Conservation (phyloP, 2,113 vertebrate genomes). For the Passer montanus region DNA sequence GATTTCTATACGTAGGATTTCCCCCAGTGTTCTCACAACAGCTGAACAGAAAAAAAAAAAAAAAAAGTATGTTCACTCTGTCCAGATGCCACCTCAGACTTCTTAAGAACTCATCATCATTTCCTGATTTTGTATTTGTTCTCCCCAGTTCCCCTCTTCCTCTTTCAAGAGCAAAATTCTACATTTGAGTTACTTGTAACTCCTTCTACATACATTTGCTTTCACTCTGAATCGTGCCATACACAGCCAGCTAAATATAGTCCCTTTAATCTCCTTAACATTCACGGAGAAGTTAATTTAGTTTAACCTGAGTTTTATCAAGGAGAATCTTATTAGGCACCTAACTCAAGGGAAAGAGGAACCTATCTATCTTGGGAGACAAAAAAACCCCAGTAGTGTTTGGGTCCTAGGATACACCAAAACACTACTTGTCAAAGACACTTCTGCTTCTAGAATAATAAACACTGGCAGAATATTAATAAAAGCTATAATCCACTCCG, state of each 20-base stretch:
- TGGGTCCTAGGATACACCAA: background rate
- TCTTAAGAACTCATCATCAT: background rate
- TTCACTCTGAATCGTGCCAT: background rate
- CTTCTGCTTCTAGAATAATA: background rate
- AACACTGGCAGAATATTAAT: background rate
- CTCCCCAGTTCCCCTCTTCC: background rate
- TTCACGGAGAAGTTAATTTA: slow-evolving; percentile 29
- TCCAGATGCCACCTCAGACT: background rate
- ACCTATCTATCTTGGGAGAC: background rate
- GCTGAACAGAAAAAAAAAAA: background rate
- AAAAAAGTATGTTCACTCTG: background rate
- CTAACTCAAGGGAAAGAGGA: background rate
- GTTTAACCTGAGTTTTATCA: slow-evolving; percentile 51
- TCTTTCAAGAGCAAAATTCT: background rate
- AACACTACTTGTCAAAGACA: background rate
- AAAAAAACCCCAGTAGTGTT: background rate
- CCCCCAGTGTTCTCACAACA: background rate
- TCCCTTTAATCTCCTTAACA: slow-evolving; percentile 51
- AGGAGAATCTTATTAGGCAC: slow-evolving; percentile 29
- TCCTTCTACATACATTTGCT: background rate
- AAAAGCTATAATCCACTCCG: background rate
- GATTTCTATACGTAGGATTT: background rate
- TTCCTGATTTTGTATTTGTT: background rate
- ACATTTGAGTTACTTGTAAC: background rate
- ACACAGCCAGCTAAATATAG: slow-evolving; percentile 33